Evolutionary conservation across 1,140 invertebrate genomes (phyloP).

Genomic region (Lethocerus indicus): DNA sequence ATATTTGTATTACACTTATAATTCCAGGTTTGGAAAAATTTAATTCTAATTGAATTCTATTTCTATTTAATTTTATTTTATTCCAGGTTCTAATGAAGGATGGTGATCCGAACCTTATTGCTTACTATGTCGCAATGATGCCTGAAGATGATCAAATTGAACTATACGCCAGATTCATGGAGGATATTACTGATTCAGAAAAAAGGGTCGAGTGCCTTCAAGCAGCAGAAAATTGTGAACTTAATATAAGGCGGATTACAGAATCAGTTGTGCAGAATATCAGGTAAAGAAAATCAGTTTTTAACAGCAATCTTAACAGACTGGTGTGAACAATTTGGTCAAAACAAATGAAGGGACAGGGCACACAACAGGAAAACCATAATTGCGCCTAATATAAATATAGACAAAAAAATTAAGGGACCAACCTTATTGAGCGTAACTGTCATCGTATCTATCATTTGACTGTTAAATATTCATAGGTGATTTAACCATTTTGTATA

Average conservation of each 20-base stretch:
- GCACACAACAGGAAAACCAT: too few relatives aligned
- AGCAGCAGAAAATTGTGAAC: conserved; percentile 50
- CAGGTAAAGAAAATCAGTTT: conserved; percentile 21
- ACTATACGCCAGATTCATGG: conserved; percentile 63
- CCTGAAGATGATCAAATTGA: conserved; percentile 48
- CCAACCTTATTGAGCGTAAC: too few relatives aligned
- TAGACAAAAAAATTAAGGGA: too few relatives aligned
- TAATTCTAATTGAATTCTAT: too few relatives aligned
- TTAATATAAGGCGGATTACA: conserved; percentile 70
- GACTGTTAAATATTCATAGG: too few relatives aligned
- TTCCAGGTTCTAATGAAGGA: conserved; percentile 50
- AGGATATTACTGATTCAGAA: conserved; percentile 43
- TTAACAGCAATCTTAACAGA: not conserved
- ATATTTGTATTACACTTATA: too few relatives aligned
- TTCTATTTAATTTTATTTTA: too few relatives aligned
- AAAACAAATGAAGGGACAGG: not conserved
- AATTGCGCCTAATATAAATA: too few relatives aligned
- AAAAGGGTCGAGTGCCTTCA: conserved; percentile 38
- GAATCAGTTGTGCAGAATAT: conserved; percentile 68
- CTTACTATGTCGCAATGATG: conserved; percentile 66
- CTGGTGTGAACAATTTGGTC: too few relatives aligned
- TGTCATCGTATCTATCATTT: too few relatives aligned
- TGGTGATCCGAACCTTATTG: conserved; percentile 58
- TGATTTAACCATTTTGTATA: too few relatives aligned
- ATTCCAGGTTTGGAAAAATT: too few relatives aligned